phyloP scores from a whole-genome alignment of 1,140 invertebrate genomes.

The Pantala flavescens region DNA sequence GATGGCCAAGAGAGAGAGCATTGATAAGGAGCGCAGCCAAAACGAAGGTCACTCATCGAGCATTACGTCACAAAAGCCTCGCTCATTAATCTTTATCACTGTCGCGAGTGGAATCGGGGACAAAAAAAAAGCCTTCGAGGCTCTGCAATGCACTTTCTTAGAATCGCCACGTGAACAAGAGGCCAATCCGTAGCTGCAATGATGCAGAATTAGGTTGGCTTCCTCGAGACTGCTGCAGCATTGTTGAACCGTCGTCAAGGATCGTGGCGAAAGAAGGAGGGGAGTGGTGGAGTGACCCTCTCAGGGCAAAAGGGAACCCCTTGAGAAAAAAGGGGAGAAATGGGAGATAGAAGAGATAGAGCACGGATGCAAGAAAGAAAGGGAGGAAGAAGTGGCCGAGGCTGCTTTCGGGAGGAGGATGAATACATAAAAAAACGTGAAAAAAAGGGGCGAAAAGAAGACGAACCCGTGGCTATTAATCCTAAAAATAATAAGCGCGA shows the following conservation, averaged over 20 bases:
- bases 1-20: too few species aligned
- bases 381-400: background rate
- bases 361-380: background rate
- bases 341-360: background rate
- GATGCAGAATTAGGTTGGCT: conserved; percentile 5
- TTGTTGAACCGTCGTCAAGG: background rate
- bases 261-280: background rate
- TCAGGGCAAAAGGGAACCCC: background rate
- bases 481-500: background rate
- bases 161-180: background rate
- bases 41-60: too few species aligned
- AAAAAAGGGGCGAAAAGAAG: background rate
- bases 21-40: too few species aligned
- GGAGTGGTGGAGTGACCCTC: background rate
- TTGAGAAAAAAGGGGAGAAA: background rate
- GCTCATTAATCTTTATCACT: too few species aligned
- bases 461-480: background rate
- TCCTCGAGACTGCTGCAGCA: conserved; percentile 7
- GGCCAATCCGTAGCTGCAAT: background rate
- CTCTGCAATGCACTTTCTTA: background rate
- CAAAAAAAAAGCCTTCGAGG: background rate
- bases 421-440: too few species aligned
- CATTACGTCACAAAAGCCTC: too few species aligned
- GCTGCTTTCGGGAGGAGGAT: background rate
- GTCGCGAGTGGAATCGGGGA: too few species aligned